Base-by-base conservation (phyloP, 2,797 vertebrate genomes). In the Buceros bicornis region DNA sequence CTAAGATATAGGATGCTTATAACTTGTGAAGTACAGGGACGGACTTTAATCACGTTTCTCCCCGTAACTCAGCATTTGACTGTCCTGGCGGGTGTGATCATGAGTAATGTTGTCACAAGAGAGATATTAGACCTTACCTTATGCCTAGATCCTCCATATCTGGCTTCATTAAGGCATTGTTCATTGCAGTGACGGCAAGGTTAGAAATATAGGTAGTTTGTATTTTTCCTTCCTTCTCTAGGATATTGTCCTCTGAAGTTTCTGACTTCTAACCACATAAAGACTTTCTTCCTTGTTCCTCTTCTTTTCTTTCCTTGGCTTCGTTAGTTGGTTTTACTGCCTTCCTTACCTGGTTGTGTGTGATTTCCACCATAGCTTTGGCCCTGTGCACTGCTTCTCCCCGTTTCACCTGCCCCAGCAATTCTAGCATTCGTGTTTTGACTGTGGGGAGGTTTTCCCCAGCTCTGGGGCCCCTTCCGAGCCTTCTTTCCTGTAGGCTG, bases 331-430 rank as follows among this genome's bases (percentile, higher is more conserved):
- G 5, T 54, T 84, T 84, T 66, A 19, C n/a, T 31, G 24, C 51
- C 29, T 79, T 76, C 56, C 17, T 58, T 64, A 21, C 4, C 6
- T 2, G 3, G 4, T 42, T 47, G 3, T 0, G 0, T 69, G 16
- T 66, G 56, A 91, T 85, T 85, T 90, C 77, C 11, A 67, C 42
- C 29, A 35, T 29, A 76, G 47, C 33, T 92, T 67, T 54, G 13
- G 17, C 33, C 29, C 47, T 2, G 1, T 65, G 10, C 33, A 10
- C 48, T 37, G 22, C 33, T 86, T 6, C 14, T 88, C 28, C 24
- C 26, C 0, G 0, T 18, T 82, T 40, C 54, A 8, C 0, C 0
- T 65, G 20, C 21, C 22, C 26, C 1, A 0, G 51, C 0, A 8
- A 54, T 57, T 85, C 50, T n/a, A 53, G 7, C 3, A 2, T 50